Percentiles rank a stretch among this genome's conserved stretches.
phyloP scores from a whole-genome alignment of 2,888 invertebrate species.

The Trichopoda pennipes region DNA sequence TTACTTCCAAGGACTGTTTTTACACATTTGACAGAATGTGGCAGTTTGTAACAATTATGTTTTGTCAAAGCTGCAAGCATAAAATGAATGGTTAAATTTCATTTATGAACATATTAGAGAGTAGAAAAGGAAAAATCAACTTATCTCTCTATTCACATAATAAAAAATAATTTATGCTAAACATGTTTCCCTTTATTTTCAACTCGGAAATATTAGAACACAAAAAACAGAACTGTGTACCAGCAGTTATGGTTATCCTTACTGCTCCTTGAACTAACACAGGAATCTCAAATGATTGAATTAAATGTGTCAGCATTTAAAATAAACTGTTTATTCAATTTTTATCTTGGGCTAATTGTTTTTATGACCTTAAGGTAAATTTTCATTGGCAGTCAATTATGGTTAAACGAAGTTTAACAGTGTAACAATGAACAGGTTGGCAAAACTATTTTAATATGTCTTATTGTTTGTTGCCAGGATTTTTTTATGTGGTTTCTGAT shows the following conservation, averaged over 20 bases:
- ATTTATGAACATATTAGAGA: conserved; percentile 55
- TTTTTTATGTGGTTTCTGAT: neutral
- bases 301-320: conserved; percentile 64
- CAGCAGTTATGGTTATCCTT: neutral
- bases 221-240: neutral
- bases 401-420: conserved; percentile 40
- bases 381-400: conserved; percentile 50
- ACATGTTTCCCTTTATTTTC: conserved; percentile 53
- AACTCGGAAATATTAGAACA: conserved; percentile 13
- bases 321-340: conserved; percentile 52
- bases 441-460: neutral
- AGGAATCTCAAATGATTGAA: conserved; percentile 57
- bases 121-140: neutral
- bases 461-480: conserved; percentile 22
- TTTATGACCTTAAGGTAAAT: conserved; percentile 50
- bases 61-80: conserved; percentile 41
- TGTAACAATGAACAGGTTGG: conserved; percentile 19
- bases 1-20: neutral
- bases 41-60: conserved; percentile 31
- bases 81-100: conserved; percentile 65
- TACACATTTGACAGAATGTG: conserved; percentile 21
- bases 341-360: conserved; percentile 39
- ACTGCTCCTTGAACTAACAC: conserved; percentile 5
- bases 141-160: neutral
- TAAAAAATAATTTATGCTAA: conserved; percentile 60